Conservation (phyloP, 2,113 vertebrate species). For the Hemiscyllium ocellatum region DNA sequence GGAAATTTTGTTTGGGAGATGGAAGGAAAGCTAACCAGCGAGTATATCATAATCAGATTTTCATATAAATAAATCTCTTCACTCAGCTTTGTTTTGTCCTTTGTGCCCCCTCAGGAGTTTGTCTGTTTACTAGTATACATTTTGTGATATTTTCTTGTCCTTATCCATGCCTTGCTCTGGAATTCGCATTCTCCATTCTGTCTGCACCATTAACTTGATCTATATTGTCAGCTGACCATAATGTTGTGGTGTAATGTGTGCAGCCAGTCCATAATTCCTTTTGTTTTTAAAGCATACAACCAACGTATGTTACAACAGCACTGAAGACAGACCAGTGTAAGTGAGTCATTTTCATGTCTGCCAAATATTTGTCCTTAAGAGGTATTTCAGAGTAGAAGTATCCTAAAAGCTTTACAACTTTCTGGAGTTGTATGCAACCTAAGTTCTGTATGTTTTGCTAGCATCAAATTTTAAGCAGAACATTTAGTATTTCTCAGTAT, state of each 20-base stretch:
- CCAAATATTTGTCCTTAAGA: background rate
- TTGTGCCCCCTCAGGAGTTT: constrained; percentile 5
- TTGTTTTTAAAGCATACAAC: background rate
- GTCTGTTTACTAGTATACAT: background rate
- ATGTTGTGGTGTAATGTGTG: background rate
- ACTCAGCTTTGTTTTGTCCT: background rate
- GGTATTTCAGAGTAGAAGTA: constrained; percentile 1
- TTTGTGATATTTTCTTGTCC: background rate
- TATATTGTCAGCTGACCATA: background rate
- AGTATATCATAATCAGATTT: constrained; percentile 15
- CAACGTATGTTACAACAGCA: background rate
- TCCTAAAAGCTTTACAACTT: background rate
- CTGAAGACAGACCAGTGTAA: background rate
- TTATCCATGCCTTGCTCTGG: background rate
- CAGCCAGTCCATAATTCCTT: constrained; percentile 17
- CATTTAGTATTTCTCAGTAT: background rate
- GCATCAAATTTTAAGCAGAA: constrained; percentile 29
- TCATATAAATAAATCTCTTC: constrained; percentile 16
- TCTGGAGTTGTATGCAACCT: background rate
- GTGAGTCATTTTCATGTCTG: background rate
- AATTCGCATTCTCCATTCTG: background rate
- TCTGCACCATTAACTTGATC: background rate
- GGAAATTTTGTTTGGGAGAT: background rate
- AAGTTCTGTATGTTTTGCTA: background rate
- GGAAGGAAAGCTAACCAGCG: background rate